Percentiles rank a stretch among this genome's conserved stretches.
phyloP scores from a whole-genome alignment of 2,888 invertebrate genomes.

The Cephus spinipes region DNA sequence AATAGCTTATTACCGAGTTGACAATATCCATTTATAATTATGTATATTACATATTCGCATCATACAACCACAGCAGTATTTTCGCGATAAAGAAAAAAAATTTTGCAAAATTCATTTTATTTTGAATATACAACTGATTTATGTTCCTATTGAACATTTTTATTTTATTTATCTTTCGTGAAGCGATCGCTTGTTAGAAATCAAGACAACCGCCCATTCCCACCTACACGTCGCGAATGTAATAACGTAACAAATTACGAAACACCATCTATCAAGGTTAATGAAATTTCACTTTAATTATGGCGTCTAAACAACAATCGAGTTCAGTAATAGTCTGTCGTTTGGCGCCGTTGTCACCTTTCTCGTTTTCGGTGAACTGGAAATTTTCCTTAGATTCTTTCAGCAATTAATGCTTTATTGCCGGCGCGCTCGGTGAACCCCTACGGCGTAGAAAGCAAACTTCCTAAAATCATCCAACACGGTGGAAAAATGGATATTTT shows the following conservation, averaged over 20 bases:
- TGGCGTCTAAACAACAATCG: background rate
- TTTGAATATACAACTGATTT: background rate
- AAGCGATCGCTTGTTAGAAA: background rate
- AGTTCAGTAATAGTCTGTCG: background rate
- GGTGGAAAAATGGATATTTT: background rate
- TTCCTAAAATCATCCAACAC: background rate
- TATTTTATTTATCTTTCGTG: background rate
- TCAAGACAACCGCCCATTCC: background rate
- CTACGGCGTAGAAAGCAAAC: background rate
- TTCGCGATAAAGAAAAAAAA: background rate
- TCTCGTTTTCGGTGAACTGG: background rate
- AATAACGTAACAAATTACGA: background rate
- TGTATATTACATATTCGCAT: background rate
- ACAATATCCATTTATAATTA: background rate
- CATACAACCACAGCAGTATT: background rate
- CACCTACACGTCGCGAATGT: background rate
- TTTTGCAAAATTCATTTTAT: background rate
- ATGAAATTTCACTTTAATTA: background rate
- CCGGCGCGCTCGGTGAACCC: background rate
- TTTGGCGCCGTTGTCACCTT: background rate
- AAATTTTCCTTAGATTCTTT: background rate
- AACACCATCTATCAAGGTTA: background rate
- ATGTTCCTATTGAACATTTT: background rate
- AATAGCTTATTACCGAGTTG: background rate
- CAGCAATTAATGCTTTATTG: background rate